A percentile compares a stretch with the other conserved stretches of the same genome.
Evolutionary conservation across 2,888 invertebrate genomes (phyloP).

Genomic region (Neuroscelio doddi): DNA sequence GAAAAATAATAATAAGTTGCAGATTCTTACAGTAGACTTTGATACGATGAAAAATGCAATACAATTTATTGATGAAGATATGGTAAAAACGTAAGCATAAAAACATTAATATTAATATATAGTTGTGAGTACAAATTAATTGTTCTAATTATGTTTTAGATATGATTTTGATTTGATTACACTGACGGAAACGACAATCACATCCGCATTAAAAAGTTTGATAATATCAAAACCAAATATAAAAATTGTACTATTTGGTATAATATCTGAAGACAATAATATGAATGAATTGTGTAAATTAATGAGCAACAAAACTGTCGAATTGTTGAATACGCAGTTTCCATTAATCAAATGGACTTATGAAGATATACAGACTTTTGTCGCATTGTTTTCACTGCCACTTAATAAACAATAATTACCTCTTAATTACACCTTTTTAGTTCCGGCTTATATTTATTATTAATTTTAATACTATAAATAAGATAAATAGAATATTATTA

Average conservation of each 20-base stretch:
- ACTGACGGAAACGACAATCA: slow-evolving; percentile 15
- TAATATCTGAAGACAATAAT: slow-evolving; percentile 16
- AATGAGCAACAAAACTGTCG: slow-evolving; percentile 12
- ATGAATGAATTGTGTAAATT: slow-evolving; percentile 15
- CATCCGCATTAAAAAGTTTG: slow-evolving; percentile 28
- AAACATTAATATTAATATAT: background rate
- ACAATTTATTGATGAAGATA: background rate
- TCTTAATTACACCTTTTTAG: background rate
- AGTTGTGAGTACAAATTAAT: slow-evolving; percentile 2
- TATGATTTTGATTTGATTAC: slow-evolving; percentile 40
- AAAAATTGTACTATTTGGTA: slow-evolving; percentile 49
- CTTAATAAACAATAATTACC: background rate
- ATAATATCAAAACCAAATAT: slow-evolving; percentile 40
- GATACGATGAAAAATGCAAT: background rate
- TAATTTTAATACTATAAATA: too few relatives aligned
- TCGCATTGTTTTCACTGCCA: slow-evolving; percentile 46
- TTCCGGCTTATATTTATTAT: too few relatives aligned
- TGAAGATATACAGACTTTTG: slow-evolving; percentile 49
- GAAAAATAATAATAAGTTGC: background rate
- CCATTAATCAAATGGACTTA: slow-evolving; percentile 54
- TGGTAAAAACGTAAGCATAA: slow-evolving; percentile 2
- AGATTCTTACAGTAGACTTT: background rate
- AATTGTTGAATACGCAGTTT: slow-evolving; percentile 39
- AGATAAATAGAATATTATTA: too few relatives aligned
- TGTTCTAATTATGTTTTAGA: slow-evolving; percentile 38